Conservation (phyloP, 2,797 vertebrate genomes). For the Sardinella longiceps region DNA sequence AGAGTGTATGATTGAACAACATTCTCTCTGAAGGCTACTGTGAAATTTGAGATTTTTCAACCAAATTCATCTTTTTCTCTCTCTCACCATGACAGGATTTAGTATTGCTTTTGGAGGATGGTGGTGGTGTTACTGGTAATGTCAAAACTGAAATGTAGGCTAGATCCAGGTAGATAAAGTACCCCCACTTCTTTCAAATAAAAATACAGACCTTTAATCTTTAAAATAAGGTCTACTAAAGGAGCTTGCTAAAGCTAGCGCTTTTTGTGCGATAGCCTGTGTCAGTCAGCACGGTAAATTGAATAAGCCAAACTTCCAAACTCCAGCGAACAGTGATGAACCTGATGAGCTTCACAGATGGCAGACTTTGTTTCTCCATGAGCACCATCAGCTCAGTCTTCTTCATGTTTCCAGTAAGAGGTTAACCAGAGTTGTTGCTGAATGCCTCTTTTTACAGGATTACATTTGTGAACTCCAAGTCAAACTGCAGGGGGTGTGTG, state of each 20-base stretch:
- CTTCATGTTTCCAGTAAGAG: conserved; percentile 23
- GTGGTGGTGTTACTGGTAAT: neutral
- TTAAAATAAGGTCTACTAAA: neutral
- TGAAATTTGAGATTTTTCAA: neutral
- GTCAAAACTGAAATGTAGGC: too few species aligned
- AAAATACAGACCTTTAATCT: neutral
- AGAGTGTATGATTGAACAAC: neutral
- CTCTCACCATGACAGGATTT: neutral
- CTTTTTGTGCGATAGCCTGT: neutral
- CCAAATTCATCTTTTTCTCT: too few species aligned
- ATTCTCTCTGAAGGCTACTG: neutral
- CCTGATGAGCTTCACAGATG: conserved; percentile 8
- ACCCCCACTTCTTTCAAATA: neutral
- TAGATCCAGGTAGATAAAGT: too few species aligned
- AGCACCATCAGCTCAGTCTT: neutral
- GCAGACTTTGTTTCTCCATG: neutral
- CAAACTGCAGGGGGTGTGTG: conserved; percentile 8
- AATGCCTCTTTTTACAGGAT: conserved; percentile 8
- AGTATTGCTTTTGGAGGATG: neutral
- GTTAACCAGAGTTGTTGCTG: conserved; percentile 27
- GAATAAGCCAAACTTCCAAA: neutral
- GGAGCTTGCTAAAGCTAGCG: neutral
- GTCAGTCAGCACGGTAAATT: neutral
- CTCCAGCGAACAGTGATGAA: neutral
- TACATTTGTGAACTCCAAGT: conserved; percentile 18